These are phyloP conservation scores for Eurystomus glaucurus DNA, from an alignment of 2,797 vertebrate genomes.

Conservation along the genomic window DNA sequence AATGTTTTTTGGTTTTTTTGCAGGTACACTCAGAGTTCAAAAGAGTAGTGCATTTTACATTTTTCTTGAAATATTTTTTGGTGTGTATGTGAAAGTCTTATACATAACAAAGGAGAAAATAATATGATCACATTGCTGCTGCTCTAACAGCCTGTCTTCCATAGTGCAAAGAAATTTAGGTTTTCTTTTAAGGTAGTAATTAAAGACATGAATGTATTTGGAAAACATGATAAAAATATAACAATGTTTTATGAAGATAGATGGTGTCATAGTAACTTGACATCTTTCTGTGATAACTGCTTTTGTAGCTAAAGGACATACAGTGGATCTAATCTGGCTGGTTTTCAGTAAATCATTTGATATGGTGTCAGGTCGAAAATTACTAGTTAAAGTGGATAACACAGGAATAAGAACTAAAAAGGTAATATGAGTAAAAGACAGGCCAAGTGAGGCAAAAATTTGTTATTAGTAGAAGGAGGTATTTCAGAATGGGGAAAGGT, in stretches of 20 bases:
- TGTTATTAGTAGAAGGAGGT: background rate
- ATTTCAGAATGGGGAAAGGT: background rate
- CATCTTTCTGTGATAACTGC: background rate
- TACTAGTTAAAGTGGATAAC: background rate
- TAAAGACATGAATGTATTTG: background rate
- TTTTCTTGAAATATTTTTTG: background rate
- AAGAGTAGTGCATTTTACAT: background rate
- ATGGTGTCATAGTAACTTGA: background rate
- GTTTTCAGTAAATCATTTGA: background rate
- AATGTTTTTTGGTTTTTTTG: background rate
- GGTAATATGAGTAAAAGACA: background rate
- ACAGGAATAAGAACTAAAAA: background rate
- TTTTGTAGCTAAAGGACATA: conserved; percentile 29
- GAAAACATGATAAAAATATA: background rate
- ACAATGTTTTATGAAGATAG: background rate
- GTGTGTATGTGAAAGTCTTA: background rate
- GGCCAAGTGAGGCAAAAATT: background rate
- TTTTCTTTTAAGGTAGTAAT: background rate
- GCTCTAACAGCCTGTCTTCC: background rate
- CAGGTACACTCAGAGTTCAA: background rate
- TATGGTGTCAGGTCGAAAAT: background rate
- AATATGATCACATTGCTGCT: background rate
- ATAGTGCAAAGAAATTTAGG: background rate
- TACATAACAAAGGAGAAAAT: background rate
- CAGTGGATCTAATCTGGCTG: background rate